Conservation (phyloP, 2,888 invertebrate species). For the Fragum sueziense region DNA sequence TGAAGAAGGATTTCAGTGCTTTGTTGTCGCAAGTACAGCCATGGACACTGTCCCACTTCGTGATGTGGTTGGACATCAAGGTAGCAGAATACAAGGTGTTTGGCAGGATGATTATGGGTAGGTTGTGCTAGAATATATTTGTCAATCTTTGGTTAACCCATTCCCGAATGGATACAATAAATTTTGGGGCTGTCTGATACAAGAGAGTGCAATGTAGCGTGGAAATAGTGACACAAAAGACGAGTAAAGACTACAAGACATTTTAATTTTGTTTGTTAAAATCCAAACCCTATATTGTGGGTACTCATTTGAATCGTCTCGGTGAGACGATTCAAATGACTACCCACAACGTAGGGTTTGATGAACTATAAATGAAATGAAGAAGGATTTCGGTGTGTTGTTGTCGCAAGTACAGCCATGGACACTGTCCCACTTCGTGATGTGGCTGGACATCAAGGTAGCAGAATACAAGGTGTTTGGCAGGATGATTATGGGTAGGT, state of each 20-base stretch:
- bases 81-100: slow-evolving; percentile 68
- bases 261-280: background rate
- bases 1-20: slow-evolving; percentile 60
- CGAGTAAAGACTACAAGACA: background rate
- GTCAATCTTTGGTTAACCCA: too few relatives aligned
- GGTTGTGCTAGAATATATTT: too few relatives aligned
- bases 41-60: slow-evolving; percentile 65
- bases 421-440: slow-evolving; percentile 65
- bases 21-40: slow-evolving; percentile 62
- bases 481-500: slow-evolving; percentile 65
- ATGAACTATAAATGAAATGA: too few relatives aligned
- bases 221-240: too few relatives aligned
- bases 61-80: slow-evolving; percentile 67
- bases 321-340: background rate
- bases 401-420: slow-evolving; percentile 63
- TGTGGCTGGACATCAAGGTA: slow-evolving; percentile 68
- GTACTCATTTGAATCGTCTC: background rate
- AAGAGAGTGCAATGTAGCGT: too few relatives aligned
- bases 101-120: slow-evolving; percentile 66
- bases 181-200: too few relatives aligned
- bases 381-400: slow-evolving; percentile 59
- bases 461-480: slow-evolving; percentile 68
- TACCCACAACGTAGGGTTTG: too few relatives aligned
- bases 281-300: background rate
- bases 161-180: too few relatives aligned